Base-by-base conservation (phyloP, 2,113 vertebrate species). In the Phalacrocorax pelagicus region DNA sequence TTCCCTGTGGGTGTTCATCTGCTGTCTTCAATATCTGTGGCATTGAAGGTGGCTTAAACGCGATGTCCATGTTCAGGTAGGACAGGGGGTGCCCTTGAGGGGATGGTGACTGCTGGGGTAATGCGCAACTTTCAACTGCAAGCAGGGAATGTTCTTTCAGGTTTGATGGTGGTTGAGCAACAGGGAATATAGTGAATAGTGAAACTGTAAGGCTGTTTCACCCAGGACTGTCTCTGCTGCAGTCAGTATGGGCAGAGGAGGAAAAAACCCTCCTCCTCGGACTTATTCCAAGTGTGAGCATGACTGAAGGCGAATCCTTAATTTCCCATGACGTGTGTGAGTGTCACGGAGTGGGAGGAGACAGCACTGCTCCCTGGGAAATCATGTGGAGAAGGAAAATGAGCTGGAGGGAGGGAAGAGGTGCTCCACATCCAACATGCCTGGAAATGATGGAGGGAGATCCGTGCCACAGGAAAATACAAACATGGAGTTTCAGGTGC, bases 61-160 rank as follows among this genome's bases (percentile, higher is more conserved):
- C 12, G 34, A 46, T 34, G 55, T 17, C 71, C 44, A 1, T 32
- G 30, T 70, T 49, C 0, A 0, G 21, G 26, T 2, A 36, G 70
- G 71, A 59, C 10, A 65, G 67, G 62, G 10, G 24, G 46, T 15
- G 44, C 3, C 1, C 2, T 3, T 30, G 59, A 73, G 44, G 59
- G 17, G 32, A 49, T 32, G 51, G 51, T 14, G 67, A 21, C 30
- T 19, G 22, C 24, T 0, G 1, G 30, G 24, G 20, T 38, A 30
- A 58, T 2, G 16, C 16, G 24, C 24, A 30, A 12, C 57, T 52
- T 81, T 49, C 1, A 0, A 18, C 62, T n/a, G 44, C 6, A 27
- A 47, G 40, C 16, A 38, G 71, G 29, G 36, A 67, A 86, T 19
- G 36, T 42, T 86, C 51, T 47, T 47, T 49, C 51, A 75, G 59